Conservation (phyloP, 2,113 vertebrate species). For the Neogale vison region DNA sequence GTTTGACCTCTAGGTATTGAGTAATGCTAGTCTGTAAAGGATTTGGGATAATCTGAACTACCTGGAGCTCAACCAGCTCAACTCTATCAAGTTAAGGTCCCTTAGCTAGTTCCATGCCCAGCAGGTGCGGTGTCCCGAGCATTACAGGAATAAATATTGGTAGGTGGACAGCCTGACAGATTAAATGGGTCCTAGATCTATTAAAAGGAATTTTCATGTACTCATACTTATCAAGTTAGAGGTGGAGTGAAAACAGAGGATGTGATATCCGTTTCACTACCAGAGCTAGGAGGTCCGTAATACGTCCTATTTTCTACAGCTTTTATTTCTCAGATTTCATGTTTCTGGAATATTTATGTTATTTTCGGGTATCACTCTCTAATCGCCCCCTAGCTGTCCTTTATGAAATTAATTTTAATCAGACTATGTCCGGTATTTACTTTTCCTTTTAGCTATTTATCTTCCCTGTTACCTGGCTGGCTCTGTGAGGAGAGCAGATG, state of each 20-base stretch:
- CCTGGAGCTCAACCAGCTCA: background rate
- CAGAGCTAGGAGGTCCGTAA: background rate
- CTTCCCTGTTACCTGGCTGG: background rate
- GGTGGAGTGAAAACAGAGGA: background rate
- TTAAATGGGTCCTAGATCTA: background rate
- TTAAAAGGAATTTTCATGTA: background rate
- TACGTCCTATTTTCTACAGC: background rate
- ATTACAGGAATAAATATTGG: background rate
- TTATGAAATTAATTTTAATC: slow-evolving; percentile 1
- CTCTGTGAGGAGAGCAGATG: background rate
- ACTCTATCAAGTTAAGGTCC: background rate
- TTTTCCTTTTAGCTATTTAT: background rate
- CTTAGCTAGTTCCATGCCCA: background rate
- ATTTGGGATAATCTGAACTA: background rate
- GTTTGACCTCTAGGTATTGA: background rate
- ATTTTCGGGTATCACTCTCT: background rate
- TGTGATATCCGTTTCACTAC: background rate
- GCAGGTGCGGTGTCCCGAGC: background rate
- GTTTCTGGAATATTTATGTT: background rate
- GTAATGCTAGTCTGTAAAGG: background rate
- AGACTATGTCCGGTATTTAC: background rate
- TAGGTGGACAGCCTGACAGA: background rate
- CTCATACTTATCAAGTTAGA: background rate
- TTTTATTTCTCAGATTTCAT: slow-evolving; percentile 12
- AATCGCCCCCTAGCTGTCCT: background rate